Evolutionary conservation across 1,140 invertebrate species (phyloP), one percentile per base, ranked within the genome.

Genomic region (Drosophila serrata): DNA sequence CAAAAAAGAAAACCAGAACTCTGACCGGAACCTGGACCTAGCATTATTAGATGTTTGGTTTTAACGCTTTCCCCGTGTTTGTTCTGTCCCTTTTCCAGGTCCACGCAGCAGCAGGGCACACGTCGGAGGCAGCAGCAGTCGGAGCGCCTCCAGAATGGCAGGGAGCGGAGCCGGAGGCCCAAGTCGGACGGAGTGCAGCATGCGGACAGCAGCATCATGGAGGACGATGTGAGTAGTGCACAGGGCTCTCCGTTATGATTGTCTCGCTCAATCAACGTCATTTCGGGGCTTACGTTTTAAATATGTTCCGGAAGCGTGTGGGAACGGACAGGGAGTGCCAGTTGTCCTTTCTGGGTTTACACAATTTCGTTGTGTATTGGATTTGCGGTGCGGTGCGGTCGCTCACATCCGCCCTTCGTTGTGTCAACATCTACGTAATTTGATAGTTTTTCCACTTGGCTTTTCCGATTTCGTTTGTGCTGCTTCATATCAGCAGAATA

Each of bases 151-250:
- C 84, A 90, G 63, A 90, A 87, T 43, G 85, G 80, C 60, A 76
- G 82, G 49, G 90, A 92, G 56, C 72, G 90, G n/a, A 92, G 77
- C 69, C 77, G 82, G 55, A 79, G 90, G 33, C 84, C 82, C 45
- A 92, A 92, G 79, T 84, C 81, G 29, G 87, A 91, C 78, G 82
- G 75, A n/a, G 45, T 91, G 46, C 92, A 93, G 59, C 81, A 93
- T 90, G 81, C 81, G 57, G 91, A 92, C 37, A 91, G 91, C 80
- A 91, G 84, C 70, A 90, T 92, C 45, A 91, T 92, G 90, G 92
- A 92, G 49, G 91, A 92, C 70, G 88, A 92, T 81, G 91, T 92
- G 75, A 81, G 79, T 82, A 58, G 12, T 35, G 39, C 27, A 24
- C 27, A 24, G 33, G 45, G 35, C 35, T 22, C 37, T 46, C 22